These are phyloP conservation scores for Ruditapes philippinarum DNA, from an alignment of 1,140 invertebrate species.

Conservation along the genomic window DNA sequence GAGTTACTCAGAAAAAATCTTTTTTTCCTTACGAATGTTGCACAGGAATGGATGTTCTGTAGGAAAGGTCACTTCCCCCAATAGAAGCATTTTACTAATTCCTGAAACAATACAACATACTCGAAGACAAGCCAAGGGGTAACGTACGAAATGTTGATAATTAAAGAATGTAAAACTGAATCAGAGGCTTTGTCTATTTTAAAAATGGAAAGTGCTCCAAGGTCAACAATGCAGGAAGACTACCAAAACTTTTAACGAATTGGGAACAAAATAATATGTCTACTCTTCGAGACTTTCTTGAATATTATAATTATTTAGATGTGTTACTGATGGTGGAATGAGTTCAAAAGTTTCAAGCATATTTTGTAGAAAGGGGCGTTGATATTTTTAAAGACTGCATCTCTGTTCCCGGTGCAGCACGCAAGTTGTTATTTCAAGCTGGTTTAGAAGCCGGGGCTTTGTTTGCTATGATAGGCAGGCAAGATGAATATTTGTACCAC, in stretches of 20 bases:
- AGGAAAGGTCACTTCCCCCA: slow-evolving; percentile 20
- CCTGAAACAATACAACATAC: slow-evolving; percentile 23
- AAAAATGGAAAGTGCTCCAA: background rate
- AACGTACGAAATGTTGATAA: background rate
- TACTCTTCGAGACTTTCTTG: background rate
- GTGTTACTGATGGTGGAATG: background rate
- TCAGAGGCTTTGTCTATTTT: background rate
- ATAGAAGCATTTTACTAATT: slow-evolving; percentile 2
- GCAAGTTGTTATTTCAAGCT: background rate
- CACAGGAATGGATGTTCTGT: slow-evolving; percentile 23
- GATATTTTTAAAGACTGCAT: slow-evolving; percentile 24
- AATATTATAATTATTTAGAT: slow-evolving; percentile 5
- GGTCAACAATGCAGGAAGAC: background rate
- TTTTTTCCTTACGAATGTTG: slow-evolving; percentile 65
- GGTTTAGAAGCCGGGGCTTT: background rate
- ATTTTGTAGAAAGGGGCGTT: background rate
- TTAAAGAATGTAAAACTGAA: background rate
- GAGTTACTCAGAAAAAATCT: slow-evolving; percentile 37
- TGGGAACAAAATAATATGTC: background rate
- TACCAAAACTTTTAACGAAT: background rate
- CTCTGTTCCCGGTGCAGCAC: slow-evolving; percentile 1
- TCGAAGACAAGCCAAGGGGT: background rate
- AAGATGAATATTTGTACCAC: slow-evolving; percentile 6
- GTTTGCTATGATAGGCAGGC: background rate
- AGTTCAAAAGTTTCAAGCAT: background rate